Conservation (phyloP, 2,113 vertebrate genomes). For the Neolamprologus kungweensis region DNA sequence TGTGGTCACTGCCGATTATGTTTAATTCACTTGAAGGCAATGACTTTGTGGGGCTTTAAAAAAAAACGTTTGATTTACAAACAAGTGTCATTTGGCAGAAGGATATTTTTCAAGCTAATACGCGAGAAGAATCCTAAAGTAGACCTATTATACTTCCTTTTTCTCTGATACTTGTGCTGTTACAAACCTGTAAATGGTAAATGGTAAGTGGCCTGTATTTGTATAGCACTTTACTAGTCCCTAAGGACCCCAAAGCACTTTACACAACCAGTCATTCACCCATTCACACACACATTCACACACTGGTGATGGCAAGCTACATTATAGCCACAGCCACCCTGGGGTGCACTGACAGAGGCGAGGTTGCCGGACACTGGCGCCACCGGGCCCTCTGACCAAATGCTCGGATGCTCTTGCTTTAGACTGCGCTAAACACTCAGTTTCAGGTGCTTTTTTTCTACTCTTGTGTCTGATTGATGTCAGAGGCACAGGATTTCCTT, state of each 20-base stretch:
- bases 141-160: neutral
- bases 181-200: neutral
- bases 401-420: neutral
- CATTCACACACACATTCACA: neutral
- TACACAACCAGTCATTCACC: neutral
- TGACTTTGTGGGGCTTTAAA: neutral
- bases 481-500: neutral
- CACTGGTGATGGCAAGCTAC: neutral
- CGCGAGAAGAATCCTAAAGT: neutral
- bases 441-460: neutral
- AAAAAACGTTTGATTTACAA: neutral
- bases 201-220: neutral
- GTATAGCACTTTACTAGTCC: neutral
- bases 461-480: neutral
- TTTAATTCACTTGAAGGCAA: neutral
- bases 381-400: neutral
- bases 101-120: neutral
- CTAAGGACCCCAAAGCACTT: neutral
- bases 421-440: neutral
- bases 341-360: neutral
- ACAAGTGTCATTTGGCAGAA: neutral
- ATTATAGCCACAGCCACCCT: neutral
- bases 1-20: slow-evolving; percentile 46
- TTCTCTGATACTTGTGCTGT: neutral
- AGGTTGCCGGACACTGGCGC: neutral